phyloP scores from a whole-genome alignment of 2,113 vertebrate genomes.

The Dromas ardeola region DNA sequence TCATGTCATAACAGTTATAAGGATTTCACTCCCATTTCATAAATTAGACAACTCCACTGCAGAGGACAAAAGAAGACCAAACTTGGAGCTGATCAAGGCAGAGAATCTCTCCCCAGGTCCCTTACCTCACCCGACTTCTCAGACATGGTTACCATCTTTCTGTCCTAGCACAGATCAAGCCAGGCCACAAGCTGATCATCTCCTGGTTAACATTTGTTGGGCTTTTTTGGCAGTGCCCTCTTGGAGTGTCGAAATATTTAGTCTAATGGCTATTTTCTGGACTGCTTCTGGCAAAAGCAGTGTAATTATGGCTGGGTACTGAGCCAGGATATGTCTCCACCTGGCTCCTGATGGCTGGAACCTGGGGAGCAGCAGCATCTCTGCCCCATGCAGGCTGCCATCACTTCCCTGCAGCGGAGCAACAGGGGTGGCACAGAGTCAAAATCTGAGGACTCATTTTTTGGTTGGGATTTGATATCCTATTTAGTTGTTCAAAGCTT shows the following conservation, averaged over 20 bases:
- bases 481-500: neutral
- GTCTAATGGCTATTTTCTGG: neutral
- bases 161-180: neutral
- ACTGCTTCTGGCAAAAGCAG: neutral
- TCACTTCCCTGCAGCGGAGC: neutral
- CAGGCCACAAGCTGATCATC: neutral
- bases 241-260: neutral
- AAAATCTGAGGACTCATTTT: neutral
- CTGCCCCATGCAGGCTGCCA: neutral
- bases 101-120: neutral
- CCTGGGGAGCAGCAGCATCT: neutral
- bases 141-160: neutral
- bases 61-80: neutral
- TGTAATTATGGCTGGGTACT: neutral
- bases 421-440: neutral
- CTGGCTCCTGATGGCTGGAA: neutral
- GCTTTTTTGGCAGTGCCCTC: neutral
- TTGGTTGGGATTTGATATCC: neutral
- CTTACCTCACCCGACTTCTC: neutral
- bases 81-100: neutral
- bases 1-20: rapidly evolving
- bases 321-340: neutral
- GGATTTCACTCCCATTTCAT: neutral
- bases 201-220: neutral
- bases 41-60: neutral